Conservation (phyloP, 1,140 invertebrate species). For the Aphelenchoides fujianensis region DNA sequence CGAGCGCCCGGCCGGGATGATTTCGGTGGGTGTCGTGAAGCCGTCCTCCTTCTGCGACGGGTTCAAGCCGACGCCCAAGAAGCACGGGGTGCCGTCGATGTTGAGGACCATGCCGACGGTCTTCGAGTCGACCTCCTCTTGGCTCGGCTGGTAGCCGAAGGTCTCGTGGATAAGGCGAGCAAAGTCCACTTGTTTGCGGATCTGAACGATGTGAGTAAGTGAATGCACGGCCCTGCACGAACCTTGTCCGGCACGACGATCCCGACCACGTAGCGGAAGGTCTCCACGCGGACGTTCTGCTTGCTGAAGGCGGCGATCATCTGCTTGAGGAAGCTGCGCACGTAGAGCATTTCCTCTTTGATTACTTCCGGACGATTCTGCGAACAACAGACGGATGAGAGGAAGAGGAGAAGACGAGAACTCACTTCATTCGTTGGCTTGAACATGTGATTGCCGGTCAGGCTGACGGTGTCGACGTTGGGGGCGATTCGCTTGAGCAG, state of each 20-base stretch:
- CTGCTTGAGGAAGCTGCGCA: not conserved
- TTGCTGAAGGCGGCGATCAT: not conserved
- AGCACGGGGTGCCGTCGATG: not conserved
- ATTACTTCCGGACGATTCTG: not conserved
- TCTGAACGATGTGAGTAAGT: not conserved
- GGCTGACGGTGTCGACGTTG: not conserved
- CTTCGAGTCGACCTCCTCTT: not conserved
- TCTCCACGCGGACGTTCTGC: not conserved
- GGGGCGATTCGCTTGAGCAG: not conserved
- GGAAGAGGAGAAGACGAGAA: too few species aligned
- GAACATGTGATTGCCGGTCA: conserved; percentile 7
- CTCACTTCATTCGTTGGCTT: not conserved
- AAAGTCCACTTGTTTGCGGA: not conserved
- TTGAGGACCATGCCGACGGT: conserved; percentile 4
- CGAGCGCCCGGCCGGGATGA: conserved; percentile 5
- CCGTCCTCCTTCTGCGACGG: conserved; percentile 2
- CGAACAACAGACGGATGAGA: not conserved
- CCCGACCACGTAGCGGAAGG: not conserved
- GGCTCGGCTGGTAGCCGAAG: conserved; percentile 7
- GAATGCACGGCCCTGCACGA: not conserved
- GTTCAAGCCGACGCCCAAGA: not conserved
- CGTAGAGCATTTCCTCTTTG: conserved; percentile 4
- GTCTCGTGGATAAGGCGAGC: not conserved
- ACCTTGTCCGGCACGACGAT: conserved; percentile 8
- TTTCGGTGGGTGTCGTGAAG: not conserved